A percentile compares a stretch with the other conserved stretches of the same genome.
phyloP scores from a whole-genome alignment of 2,113 vertebrate species.

The Nothocercus nigrocapillus region DNA sequence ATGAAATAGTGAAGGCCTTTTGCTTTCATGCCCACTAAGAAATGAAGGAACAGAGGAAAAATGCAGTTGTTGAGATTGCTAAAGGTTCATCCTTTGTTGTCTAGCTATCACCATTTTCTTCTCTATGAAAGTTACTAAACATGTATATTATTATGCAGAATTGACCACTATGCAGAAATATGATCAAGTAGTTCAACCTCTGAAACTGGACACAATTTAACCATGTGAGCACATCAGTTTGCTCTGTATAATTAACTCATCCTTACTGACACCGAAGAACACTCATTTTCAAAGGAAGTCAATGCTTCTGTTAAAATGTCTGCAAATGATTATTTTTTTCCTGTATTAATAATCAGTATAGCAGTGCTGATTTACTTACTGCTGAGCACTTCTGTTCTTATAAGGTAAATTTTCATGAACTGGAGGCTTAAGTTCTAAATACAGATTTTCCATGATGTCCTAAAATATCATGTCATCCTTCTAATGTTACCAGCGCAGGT shows the following conservation, averaged over 20 bases:
- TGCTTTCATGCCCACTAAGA: rapidly evolving
- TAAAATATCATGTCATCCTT: background rate
- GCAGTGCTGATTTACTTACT: background rate
- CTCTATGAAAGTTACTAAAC: background rate
- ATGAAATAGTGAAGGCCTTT: background rate
- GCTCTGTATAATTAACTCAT: background rate
- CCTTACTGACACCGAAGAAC: background rate
- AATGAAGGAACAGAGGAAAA: background rate
- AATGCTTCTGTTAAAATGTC: background rate
- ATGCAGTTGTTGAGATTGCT: background rate
- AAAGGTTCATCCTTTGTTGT: background rate
- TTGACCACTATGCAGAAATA: background rate
- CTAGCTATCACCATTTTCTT: background rate
- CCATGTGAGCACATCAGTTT: background rate
- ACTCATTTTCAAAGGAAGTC: background rate
- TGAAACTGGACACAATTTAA: background rate
- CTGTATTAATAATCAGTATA: background rate
- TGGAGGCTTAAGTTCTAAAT: background rate
- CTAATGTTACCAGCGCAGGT: background rate
- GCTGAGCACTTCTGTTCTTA: background rate
- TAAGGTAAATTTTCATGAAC: background rate
- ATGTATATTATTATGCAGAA: background rate
- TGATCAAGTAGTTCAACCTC: background rate
- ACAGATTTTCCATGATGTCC: background rate
- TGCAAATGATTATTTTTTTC: background rate